Conservation (phyloP, 2,113 vertebrate genomes). For the Gobiocypris rarus region DNA sequence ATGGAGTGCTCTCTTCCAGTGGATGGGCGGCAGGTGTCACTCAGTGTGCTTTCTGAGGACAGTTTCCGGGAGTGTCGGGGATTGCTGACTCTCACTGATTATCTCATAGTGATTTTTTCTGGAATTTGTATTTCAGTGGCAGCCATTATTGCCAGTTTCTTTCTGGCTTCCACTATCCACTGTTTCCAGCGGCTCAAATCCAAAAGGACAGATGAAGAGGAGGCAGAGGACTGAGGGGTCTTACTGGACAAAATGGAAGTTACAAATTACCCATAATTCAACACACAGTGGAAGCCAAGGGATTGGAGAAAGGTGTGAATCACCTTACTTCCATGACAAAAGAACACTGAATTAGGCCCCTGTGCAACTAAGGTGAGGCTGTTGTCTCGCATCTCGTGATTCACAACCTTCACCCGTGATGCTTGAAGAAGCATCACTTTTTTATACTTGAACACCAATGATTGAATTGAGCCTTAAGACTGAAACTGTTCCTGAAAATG, state of each 20-base stretch:
- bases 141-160: constrained; percentile 90
- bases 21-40: constrained; percentile 80
- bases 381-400: not conserved
- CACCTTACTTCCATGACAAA: constrained; percentile 30
- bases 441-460: constrained; percentile 53
- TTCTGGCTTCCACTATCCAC: constrained; percentile 89
- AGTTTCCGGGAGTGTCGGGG: constrained; percentile 90
- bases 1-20: constrained; percentile 86
- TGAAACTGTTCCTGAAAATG: constrained; percentile 49
- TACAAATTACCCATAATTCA: constrained; percentile 18
- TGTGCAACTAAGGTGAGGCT: constrained; percentile 29
- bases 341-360: constrained; percentile 13
- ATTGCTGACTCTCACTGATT: constrained; percentile 85
- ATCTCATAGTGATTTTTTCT: constrained; percentile 92
- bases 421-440: constrained; percentile 48
- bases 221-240: constrained; percentile 61
- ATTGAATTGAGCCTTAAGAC: constrained; percentile 60
- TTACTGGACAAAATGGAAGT: constrained; percentile 1
- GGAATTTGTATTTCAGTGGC: constrained; percentile 88
- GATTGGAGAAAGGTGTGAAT: constrained; percentile 1
- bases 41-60: constrained; percentile 86
- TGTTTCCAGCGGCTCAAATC: constrained; percentile 89
- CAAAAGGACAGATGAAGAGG: constrained; percentile 84
- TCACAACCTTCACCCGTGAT: constrained; percentile 22
- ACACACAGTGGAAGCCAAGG: constrained; percentile 11